These are phyloP conservation scores for Linurgus olivaceus DNA, from an alignment of 2,797 vertebrate genomes.

Conservation along the genomic window DNA sequence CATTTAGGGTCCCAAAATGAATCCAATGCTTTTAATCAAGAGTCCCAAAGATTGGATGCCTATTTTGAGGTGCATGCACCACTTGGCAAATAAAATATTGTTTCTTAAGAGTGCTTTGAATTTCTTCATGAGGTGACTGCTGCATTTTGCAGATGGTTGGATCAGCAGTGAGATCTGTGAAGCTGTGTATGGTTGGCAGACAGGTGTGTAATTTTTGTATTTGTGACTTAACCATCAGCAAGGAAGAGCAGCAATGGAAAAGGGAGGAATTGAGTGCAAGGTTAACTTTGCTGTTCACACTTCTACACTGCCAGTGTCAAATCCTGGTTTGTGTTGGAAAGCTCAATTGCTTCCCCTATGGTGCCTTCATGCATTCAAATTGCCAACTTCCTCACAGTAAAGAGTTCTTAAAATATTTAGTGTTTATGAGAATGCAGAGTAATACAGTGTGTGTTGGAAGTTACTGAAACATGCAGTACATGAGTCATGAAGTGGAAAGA, in stretches of 20 bases:
- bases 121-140: neutral
- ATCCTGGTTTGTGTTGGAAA: neutral
- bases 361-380: neutral
- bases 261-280: neutral
- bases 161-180: neutral
- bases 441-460: neutral
- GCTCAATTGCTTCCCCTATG: neutral
- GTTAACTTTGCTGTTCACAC: neutral
- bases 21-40: neutral
- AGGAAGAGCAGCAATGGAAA: neutral
- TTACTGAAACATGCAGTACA: neutral
- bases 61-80: neutral
- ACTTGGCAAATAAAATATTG: neutral
- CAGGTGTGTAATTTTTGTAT: neutral
- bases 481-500: neutral
- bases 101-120: neutral
- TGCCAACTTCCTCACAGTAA: neutral
- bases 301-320: neutral
- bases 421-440: neutral
- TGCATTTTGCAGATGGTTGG: constrained; percentile 19
- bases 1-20: neutral
- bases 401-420: neutral
- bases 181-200: neutral
- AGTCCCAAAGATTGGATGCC: neutral
- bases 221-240: neutral